These are phyloP conservation scores for Elmis aenea DNA, from an alignment of 2,888 invertebrate genomes.

Conservation along the genomic window DNA sequence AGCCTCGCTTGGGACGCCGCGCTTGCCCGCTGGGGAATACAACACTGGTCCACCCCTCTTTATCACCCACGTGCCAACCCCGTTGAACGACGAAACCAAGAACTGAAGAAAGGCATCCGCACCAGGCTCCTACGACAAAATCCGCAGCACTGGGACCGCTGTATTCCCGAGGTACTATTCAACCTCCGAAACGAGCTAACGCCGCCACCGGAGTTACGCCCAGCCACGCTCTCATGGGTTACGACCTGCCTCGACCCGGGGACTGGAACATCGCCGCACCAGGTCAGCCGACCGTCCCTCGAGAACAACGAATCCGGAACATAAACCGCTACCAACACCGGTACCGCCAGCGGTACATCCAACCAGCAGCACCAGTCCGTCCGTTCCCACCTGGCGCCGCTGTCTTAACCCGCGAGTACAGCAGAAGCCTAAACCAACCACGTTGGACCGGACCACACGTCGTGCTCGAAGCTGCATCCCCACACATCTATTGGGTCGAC, in stretches of 20 bases:
- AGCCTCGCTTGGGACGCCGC: background rate
- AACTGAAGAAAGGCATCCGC: conserved; percentile 25
- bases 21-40: conserved; percentile 6
- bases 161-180: background rate
- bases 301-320: background rate
- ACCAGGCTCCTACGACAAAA: conserved; percentile 5
- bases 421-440: background rate
- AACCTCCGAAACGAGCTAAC: background rate
- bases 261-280: conserved; percentile 2
- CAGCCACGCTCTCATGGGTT: conserved; percentile 1
- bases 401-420: background rate
- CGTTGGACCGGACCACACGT: conserved; percentile 3
- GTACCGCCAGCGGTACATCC: background rate
- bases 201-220: too few species aligned
- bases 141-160: background rate
- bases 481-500: background rate
- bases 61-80: conserved; percentile 28
- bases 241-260: conserved; percentile 1
- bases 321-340: background rate
- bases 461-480: background rate
- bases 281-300: background rate
- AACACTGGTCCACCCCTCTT: conserved; percentile 17
- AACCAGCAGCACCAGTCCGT: background rate
- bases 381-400: background rate
- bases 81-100: conserved; percentile 25